Percentiles rank a stretch among this genome's conserved stretches.
Conservation (phyloP, 2,888 invertebrate genomes). For the Exephanes ischioxanthus region DNA sequence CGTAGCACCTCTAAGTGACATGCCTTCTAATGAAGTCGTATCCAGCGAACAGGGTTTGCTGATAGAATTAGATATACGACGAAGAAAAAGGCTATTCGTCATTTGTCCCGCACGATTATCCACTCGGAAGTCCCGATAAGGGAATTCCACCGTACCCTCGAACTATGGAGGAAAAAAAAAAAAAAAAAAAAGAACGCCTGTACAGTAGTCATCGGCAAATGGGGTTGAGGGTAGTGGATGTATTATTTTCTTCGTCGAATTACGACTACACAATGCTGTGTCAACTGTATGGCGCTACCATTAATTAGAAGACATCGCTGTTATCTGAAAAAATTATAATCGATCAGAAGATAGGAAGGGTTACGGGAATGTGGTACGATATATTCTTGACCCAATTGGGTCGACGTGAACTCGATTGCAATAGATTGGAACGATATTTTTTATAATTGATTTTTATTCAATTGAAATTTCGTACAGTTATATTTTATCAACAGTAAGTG, state of each 20-base stretch:
- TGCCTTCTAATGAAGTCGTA: slow-evolving; percentile 9
- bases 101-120: slow-evolving; percentile 23
- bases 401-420: not conserved
- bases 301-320: slow-evolving; percentile 9
- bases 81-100: slow-evolving; percentile 2
- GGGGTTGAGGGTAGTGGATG: not conserved
- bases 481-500: not conserved
- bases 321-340: not conserved
- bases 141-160: not conserved
- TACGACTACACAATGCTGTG: not conserved
- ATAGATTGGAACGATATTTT: not conserved
- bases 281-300: not conserved
- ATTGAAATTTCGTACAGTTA: not conserved
- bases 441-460: not conserved
- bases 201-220: slow-evolving; percentile 9
- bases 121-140: slow-evolving; percentile 23
- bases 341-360: not conserved
- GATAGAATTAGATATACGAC: not conserved
- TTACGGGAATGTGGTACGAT: not conserved
- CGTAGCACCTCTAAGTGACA: not conserved
- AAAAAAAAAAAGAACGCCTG: no score
- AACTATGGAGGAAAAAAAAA: not conserved
- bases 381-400: not conserved
- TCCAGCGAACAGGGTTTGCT: not conserved
- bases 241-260: slow-evolving; percentile 11